These are phyloP conservation scores for Sphaeramia orbicularis DNA, from an alignment of 2,797 vertebrate species.

Conservation along the genomic window DNA sequence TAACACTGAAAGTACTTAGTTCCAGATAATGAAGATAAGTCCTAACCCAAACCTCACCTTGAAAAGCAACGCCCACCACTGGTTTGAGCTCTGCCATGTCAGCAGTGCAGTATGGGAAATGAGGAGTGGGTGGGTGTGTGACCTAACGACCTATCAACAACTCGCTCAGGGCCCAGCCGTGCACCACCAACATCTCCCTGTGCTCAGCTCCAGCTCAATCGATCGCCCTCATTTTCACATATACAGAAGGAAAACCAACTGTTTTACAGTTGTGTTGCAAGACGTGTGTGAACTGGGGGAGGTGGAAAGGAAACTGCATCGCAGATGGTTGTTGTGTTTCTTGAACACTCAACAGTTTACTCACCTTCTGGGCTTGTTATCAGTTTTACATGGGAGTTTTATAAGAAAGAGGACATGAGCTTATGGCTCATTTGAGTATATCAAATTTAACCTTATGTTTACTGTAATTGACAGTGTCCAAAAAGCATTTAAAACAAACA, in stretches of 20 bases:
- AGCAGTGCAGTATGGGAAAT: conserved; percentile 78
- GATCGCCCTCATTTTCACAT: conserved; percentile 78
- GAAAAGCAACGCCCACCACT: conserved; percentile 71
- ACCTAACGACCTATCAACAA: conserved; percentile 73
- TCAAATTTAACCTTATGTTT: conserved; percentile 50
- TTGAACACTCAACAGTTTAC: conserved; percentile 73
- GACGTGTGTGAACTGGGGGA: conserved; percentile 78
- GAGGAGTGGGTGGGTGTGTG: conserved; percentile 82
- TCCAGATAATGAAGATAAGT: conserved; percentile 63
- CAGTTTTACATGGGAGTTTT: conserved; percentile 59
- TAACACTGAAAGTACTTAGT: conserved; percentile 49
- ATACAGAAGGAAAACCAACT: conserved; percentile 76
- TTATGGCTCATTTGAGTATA: conserved; percentile 45
- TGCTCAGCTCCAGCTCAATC: conserved; percentile 71
- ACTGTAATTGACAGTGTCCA: conserved; percentile 19
- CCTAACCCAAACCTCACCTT: conserved; percentile 75
- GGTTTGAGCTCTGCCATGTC: conserved; percentile 71
- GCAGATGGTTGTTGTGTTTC: conserved; percentile 79
- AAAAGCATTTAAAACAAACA: conserved; percentile 24
- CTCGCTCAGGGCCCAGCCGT: conserved; percentile 68
- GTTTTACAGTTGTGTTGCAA: conserved; percentile 74
- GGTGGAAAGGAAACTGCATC: conserved; percentile 77
- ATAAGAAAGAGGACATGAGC: conserved; percentile 49
- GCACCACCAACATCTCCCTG: conserved; percentile 69
- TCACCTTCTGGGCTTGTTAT: conserved; percentile 77